Evolutionary conservation across 2,113 vertebrate species (phyloP).

Genomic region (Orientallactaga bullata): DNA sequence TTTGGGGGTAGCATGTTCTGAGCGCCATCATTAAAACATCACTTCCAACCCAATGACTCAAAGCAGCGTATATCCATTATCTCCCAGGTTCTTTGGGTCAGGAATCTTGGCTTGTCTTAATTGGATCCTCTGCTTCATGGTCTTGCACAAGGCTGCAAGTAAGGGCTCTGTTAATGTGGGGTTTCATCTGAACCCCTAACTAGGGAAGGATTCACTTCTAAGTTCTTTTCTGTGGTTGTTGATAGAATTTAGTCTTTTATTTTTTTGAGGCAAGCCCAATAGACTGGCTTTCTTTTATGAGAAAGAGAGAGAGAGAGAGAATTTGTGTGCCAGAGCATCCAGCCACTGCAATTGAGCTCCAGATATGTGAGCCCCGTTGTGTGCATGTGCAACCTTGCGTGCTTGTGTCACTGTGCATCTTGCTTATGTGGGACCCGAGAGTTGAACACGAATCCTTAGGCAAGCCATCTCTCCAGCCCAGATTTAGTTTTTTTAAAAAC

Average conservation of each 20-base stretch:
- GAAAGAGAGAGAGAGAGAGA: too few species aligned
- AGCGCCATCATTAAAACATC: neutral
- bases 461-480: too few species aligned
- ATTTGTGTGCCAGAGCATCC: too few species aligned
- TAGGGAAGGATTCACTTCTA: neutral
- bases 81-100: neutral
- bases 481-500: too few species aligned
- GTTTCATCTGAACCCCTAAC: neutral
- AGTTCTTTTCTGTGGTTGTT: neutral
- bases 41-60: neutral
- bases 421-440: too few species aligned
- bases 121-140: neutral
- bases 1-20: neutral
- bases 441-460: too few species aligned
- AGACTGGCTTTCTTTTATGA: too few species aligned
- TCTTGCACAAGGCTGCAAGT: neutral
- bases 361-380: too few species aligned
- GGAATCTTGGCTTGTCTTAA: neutral
- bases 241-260: neutral
- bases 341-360: too few species aligned
- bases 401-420: too few species aligned
- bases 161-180: neutral
- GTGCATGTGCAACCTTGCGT: too few species aligned
- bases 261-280: too few species aligned
- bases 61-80: neutral